Conservation (phyloP, 2,888 invertebrate species). For the Notodonta ziczac region DNA sequence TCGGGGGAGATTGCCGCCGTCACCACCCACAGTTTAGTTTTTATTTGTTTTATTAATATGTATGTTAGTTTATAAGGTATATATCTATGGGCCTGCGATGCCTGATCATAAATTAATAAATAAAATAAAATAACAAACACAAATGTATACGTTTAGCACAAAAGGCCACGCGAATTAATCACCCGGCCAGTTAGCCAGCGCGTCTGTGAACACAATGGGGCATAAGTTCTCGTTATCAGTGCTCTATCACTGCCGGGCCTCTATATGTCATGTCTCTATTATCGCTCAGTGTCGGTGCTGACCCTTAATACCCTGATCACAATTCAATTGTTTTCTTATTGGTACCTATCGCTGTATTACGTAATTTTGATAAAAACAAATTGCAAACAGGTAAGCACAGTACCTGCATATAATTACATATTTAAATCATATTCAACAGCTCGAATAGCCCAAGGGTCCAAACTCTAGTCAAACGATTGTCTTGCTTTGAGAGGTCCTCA, state of each 20-base stretch:
- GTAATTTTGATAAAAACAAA: no score
- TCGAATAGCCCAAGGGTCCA: no score
- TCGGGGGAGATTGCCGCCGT: no score
- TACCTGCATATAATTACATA: not conserved
- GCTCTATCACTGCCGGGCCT: slow-evolving; percentile 60
- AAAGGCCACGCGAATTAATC: slow-evolving; percentile 23
- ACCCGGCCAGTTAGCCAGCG: slow-evolving; percentile 25
- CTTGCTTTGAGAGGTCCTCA: no score
- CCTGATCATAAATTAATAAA: no score
- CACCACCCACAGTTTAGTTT: no score
- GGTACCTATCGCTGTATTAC: not conserved
- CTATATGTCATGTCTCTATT: slow-evolving; percentile 77
- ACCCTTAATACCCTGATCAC: slow-evolving; percentile 44
- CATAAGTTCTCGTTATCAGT: slow-evolving; percentile 66
- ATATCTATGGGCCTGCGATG: no score
- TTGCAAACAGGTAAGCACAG: not conserved
- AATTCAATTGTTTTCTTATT: slow-evolving; percentile 25
- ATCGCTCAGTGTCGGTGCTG: slow-evolving; percentile 54
- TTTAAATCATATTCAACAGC: no score
- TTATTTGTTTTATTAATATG: no score
- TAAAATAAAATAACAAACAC: no score
- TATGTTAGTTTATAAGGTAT: no score
- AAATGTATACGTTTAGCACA: slow-evolving; percentile 10
- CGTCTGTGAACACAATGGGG: slow-evolving; percentile 55
- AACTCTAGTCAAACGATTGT: no score